Conservation (phyloP, 2,113 vertebrate genomes). For the Polypterus senegalus region DNA sequence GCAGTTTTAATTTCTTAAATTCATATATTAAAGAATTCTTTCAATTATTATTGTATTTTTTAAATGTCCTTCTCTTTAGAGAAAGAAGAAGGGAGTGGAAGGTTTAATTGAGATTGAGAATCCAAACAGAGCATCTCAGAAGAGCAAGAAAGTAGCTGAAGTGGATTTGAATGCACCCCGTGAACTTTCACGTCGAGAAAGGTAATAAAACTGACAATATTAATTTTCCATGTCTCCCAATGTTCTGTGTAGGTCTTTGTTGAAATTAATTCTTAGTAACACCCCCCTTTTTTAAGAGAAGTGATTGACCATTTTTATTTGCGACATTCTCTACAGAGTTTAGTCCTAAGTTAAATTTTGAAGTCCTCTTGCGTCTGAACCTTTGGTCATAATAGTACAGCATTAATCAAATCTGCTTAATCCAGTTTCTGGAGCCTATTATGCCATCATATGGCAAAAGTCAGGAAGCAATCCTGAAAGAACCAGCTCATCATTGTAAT, state of each 20-base stretch:
- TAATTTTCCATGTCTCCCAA: not conserved
- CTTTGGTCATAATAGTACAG: no score
- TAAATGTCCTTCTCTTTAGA: constrained; percentile 9
- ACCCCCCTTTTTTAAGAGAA: not conserved
- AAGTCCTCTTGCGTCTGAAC: no score
- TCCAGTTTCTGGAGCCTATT: no score
- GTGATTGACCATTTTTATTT: no score
- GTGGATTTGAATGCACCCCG: constrained; percentile 40
- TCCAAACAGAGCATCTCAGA: constrained; percentile 55
- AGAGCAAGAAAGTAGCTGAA: constrained; percentile 54
- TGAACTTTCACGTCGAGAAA: constrained; percentile 56
- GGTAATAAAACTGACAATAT: constrained; percentile 25
- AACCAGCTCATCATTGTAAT: no score
- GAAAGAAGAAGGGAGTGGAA: constrained; percentile 53
- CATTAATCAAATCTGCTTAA: no score
- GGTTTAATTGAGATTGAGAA: constrained; percentile 64
- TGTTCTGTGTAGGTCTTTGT: not conserved
- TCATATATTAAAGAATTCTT: no score
- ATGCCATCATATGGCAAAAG: no score
- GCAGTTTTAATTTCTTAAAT: no score
- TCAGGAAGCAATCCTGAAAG: no score
- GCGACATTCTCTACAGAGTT: no score
- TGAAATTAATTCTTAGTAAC: not conserved
- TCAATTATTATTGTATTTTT: not conserved
- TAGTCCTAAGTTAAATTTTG: no score